Base-by-base conservation (phyloP, 2,888 invertebrate species). In the Amitus sp. region DNA sequence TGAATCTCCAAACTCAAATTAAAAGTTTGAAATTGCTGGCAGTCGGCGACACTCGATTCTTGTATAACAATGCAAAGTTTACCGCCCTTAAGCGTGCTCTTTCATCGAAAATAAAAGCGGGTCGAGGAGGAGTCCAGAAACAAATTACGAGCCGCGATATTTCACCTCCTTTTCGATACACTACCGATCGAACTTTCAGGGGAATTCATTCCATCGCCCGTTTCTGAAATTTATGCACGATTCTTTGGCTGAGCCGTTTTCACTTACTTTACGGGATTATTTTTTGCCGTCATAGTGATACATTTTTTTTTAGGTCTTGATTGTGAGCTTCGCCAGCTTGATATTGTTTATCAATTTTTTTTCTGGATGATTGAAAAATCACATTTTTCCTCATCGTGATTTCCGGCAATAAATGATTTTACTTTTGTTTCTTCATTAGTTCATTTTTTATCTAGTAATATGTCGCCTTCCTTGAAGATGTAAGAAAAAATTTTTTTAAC, bases 21-120 rank as follows among this genome's bases (percentile, higher is more conserved):
- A 78, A 79, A 79, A 80, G 71, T 79, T 79, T 52, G 69, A 76
- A 78, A 79, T 78, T 72, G 79, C 73, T 71, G 73, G 69, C 70
- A 72, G 74, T 73, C 73, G 64, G 62, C 71, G 67, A 67, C 66
- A 66, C 70, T 69, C 66, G 62, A 69, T 67, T 63, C 60, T 37
- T 65, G 51, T 54, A 51, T 77, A 79, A 79, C 76, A 79, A 79
- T 77, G 73, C 72, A 69, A 77, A 79, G 68, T 78, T 79, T 71
- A 66, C 59, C 58, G 57, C 56, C 53, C 58, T 49, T 27, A 46
- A 65, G 45, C 54, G 57, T 46, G 50, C 62, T 56, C 50, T 37
- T 54, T 51, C 43, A 23, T 39, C 55, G 34, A 62, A 13, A 27
- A 43, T 43, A 13, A 27, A 27, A 27, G 23, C 23, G 42, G 23